Base-by-base conservation (phyloP, 1,140 invertebrate species). In the Gryon sp. region DNA sequence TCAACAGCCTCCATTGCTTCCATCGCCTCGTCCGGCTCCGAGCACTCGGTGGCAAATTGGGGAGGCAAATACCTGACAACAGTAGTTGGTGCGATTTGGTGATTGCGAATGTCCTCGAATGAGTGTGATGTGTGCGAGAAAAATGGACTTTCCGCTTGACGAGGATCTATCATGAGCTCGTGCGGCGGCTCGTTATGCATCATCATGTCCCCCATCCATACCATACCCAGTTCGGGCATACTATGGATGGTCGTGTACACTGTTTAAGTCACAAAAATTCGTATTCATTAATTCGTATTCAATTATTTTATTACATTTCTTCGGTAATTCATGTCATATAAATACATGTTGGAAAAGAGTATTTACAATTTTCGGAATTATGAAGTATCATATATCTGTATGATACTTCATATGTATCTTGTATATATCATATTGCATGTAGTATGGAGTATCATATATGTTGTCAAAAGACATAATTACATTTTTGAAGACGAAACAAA, bases 191-290 rank as follows among this genome's bases (percentile, higher is more conserved):
- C 91, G 59, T 88, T 88, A 41, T 90, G 89, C 53, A 91, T 84
- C 83, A 91, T 88, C 86, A 90, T 89, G 60, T 92, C 91, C n/a
- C 92, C 92, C 91, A 93, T 93, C 93, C 93, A 93, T 79, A 93
- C 92, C 91, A 93, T 92, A 76, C 92, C 92, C 84, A 93, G 84
- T 79, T 93, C 92, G 14, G 91, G 85, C 78, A 90, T 89, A 65
- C 89, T 89, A 78, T 90, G 89, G 87, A 91, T 90, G 84, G 90
- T 60, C 38, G 86, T 82, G 74, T 86, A 88, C 68, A 88, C 86
- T 83, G 84, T n/a, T n/a, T 9, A 14, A 30, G 7, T 7, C 32
- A 48, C 8, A 46, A 32, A 41, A 30, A 57, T n/a, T n/a, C n/a
- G 15, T 16, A 46, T 22, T 16, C 15, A 32, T 48, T 30, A 52